Base-by-base conservation (phyloP, 2,888 invertebrate species). In the Didymodactylos carnosus region DNA sequence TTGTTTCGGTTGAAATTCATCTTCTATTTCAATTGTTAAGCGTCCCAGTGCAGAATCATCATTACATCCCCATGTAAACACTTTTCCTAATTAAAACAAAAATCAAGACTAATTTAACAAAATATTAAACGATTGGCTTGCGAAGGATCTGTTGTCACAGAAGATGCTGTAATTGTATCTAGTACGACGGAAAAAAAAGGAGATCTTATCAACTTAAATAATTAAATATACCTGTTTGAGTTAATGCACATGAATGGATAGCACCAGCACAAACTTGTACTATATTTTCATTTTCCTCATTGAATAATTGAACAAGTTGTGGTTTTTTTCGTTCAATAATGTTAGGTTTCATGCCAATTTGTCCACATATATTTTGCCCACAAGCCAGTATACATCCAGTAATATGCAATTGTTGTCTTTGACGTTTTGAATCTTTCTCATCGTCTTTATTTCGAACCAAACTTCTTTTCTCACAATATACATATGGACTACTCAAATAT, bases 1-100 rank as follows among this genome's bases (percentile, higher is more conserved):
- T 72, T 84, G 80, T 0, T 84, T 87, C 14, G 70, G 70, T 5
- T 14, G 13, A 0, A 93, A 90, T 0, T 84, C 80, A 73, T 88
- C 89, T 82, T 93, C 92, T 49, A 83, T 83, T 0, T 92, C 92
- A 25, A 39, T 11, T 23, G 70, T 70, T 40, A 70, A 39, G 5
- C 95, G 86, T 0, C 97, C 97, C 0, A 97, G 85, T 0, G 94
- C 94, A 0, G 92, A 92, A 81, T 98, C 97, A 83, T 98, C 97
- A 83, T 98, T 98, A 81, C 95, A 94, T 0, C 98, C 94, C 84
- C 91, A 94, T 3, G 91, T 90, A 84, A 90, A 88, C 0, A 94
- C 88, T 88, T 89, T 75, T n/a, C 19, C 13, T 43, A 43, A 43
- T 19, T 16, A 43, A 43, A 43, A 43, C 14, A 14, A 43, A 43